Evolutionary conservation across 2,113 vertebrate genomes (phyloP).

Genomic region (Ascaphus truei): DNA sequence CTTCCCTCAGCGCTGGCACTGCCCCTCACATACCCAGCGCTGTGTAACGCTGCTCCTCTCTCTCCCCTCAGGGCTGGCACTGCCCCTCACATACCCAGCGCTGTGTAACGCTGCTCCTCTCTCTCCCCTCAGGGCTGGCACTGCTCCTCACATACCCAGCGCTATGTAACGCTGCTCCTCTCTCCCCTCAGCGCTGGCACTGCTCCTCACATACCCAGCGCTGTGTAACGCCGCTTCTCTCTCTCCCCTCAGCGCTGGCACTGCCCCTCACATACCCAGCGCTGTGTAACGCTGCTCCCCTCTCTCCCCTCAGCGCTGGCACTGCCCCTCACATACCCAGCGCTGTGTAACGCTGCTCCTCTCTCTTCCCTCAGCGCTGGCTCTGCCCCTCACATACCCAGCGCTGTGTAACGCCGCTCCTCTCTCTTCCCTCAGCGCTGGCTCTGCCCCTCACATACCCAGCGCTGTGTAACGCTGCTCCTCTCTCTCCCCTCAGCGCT

Average conservation of each 20-base stretch:
- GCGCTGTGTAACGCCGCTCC: background rate
- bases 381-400: background rate
- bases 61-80: background rate
- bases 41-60: background rate
- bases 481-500: too few species aligned
- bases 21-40: too few species aligned
- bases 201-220: too few species aligned
- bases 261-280: too few species aligned
- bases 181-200: too few species aligned
- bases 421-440: too few species aligned
- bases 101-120: background rate
- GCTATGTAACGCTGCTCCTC: too few species aligned
- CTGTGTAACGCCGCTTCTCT: background rate
- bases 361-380: background rate
- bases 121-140: background rate
- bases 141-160: background rate
- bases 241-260: too few species aligned
- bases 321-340: too few species aligned
- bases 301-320: background rate
- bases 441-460: too few species aligned
- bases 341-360: background rate
- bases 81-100: background rate
- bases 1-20: too few species aligned
- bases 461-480: background rate
- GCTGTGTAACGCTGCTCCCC: too few species aligned